These are phyloP conservation scores for Platyrinchus mystaceus DNA, from an alignment of 2,797 vertebrate genomes.

Conservation along the genomic window DNA sequence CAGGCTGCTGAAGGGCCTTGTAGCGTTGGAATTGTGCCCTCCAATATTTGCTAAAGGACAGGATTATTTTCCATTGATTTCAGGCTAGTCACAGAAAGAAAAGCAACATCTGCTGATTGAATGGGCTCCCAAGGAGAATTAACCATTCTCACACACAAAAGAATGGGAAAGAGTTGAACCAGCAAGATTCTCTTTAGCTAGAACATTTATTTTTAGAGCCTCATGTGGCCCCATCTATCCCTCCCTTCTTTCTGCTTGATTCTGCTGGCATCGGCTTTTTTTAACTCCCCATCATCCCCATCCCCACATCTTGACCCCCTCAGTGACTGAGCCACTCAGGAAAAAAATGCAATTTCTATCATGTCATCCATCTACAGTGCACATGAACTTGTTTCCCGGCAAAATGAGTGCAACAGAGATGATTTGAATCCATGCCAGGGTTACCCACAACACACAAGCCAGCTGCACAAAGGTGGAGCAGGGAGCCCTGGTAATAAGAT, in stretches of 20 bases:
- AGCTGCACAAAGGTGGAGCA: background rate
- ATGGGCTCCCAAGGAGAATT: constrained; percentile 53
- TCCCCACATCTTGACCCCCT: background rate
- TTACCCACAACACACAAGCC: background rate
- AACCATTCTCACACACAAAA: background rate
- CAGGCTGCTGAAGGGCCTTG: background rate
- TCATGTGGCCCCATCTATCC: background rate
- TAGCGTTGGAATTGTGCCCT: background rate
- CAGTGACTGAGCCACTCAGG: background rate
- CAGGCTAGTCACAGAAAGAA: constrained; percentile 48
- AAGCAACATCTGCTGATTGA: constrained; percentile 61
- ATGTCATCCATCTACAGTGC: fast-evolving
- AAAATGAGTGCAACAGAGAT: background rate
- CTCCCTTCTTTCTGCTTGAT: background rate
- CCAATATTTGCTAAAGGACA: background rate
- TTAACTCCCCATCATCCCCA: background rate
- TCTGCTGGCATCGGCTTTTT: background rate
- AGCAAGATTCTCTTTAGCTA: constrained; percentile 54
- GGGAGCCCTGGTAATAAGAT: background rate
- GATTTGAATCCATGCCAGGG: background rate
- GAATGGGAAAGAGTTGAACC: constrained; percentile 47
- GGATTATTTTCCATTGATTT: constrained; percentile 35
- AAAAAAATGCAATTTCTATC: background rate
- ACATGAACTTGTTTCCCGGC: background rate
- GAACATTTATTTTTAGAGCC: constrained; percentile 48